Evolutionary conservation across 2,113 vertebrate species (phyloP).

Genomic region (Phrynosoma blainvillii): DNA sequence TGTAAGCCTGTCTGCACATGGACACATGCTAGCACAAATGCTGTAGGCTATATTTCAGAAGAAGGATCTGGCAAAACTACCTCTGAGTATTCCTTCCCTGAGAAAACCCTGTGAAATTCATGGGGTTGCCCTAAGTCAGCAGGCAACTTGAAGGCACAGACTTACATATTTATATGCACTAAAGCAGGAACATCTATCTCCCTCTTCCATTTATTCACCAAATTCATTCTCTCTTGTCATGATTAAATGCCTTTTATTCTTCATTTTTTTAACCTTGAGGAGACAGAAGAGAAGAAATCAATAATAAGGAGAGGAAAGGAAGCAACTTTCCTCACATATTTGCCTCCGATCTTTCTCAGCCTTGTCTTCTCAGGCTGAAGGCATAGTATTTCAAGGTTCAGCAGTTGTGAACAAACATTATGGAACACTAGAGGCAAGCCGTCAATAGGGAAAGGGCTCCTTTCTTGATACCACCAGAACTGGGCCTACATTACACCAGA

Average conservation of each 20-base stretch:
- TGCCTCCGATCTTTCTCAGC: no score
- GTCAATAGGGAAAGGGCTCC: not conserved
- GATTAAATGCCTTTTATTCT: not conserved
- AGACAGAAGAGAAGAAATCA: not conserved
- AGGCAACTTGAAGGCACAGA: no score
- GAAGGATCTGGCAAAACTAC: no score
- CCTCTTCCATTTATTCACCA: not conserved
- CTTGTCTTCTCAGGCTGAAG: not conserved
- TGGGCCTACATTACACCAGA: not conserved
- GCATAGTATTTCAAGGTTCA: not conserved
- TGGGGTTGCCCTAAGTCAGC: no score
- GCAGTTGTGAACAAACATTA: not conserved
- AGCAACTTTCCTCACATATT: not conserved
- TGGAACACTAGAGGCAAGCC: not conserved
- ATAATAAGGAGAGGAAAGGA: not conserved
- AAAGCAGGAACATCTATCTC: not conserved
- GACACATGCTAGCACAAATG: no score
- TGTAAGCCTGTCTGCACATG: not conserved
- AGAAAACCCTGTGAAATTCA: no score
- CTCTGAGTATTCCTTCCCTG: no score
- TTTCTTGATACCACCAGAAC: constrained; percentile 1
- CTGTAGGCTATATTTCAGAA: no score
- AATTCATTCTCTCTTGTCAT: not conserved
- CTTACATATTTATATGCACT: not conserved
- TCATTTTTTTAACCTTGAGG: no score